Percentiles rank a stretch among this genome's conserved stretches.
Conservation (phyloP, 2,113 vertebrate genomes). For the Colaptes auratus region DNA sequence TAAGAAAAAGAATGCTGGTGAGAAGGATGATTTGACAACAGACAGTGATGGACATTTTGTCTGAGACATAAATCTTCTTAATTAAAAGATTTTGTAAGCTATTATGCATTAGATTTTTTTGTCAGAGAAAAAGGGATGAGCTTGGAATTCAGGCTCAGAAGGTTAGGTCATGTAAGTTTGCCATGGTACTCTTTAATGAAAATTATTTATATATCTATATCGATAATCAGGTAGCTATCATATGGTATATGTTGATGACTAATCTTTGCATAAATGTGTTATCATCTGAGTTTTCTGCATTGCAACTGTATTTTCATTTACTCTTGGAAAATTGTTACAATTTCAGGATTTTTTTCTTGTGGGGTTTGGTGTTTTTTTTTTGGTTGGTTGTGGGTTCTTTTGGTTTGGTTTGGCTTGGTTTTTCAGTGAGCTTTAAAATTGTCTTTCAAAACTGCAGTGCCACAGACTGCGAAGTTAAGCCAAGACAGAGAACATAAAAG, state of each 20-base stretch:
- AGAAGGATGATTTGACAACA: background rate
- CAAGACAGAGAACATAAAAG: slow-evolving; percentile 2
- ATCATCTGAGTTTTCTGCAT: slow-evolving; percentile 27
- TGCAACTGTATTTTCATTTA: slow-evolving; percentile 58
- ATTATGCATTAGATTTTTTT: background rate
- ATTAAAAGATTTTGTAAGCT: background rate
- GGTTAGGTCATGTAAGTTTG: background rate
- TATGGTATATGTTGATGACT: slow-evolving; percentile 27
- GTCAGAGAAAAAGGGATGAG: background rate
- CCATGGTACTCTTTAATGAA: background rate
- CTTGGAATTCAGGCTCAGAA: background rate
- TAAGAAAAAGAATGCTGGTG: background rate
- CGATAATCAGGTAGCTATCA: slow-evolving; percentile 1
- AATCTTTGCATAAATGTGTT: slow-evolving; percentile 45
- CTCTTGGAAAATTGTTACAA: slow-evolving; percentile 44
- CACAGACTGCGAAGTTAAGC: background rate
- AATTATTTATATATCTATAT: background rate
- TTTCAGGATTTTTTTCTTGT: background rate
- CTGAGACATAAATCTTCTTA: background rate
- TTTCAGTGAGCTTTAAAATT: slow-evolving; percentile 53
- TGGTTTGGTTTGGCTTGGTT: background rate
- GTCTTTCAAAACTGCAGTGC: slow-evolving; percentile 34
- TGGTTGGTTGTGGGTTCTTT: background rate
- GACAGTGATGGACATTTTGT: background rate
- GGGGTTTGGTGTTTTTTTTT: too few relatives aligned